Percentiles rank a stretch among this genome's conserved stretches.
These are phyloP conservation scores for Ommatoiulus sabulosus DNA, from an alignment of 2,888 invertebrate species.

Conservation along the genomic window DNA sequence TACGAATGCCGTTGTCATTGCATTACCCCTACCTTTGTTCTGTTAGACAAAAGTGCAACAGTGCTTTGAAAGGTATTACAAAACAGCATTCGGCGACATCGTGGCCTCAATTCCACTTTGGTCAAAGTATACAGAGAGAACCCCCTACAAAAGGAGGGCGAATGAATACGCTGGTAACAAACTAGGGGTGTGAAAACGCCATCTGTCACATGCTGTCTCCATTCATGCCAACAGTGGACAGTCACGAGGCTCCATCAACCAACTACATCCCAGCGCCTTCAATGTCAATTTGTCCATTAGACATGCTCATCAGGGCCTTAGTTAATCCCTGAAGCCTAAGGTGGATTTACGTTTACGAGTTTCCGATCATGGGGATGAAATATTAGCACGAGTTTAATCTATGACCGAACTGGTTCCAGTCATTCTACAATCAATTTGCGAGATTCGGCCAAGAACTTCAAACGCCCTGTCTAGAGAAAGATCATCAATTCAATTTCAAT, in stretches of 20 bases:
- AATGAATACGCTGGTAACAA: constrained; percentile 18
- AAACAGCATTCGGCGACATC: too few species aligned
- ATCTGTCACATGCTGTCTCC: constrained; percentile 3
- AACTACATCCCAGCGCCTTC: not conserved
- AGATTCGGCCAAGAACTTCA: not conserved
- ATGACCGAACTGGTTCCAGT: not conserved
- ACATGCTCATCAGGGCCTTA: not conserved
- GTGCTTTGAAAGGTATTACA: not conserved
- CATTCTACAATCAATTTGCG: not conserved
- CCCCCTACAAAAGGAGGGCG: not conserved
- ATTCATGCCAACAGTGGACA: constrained; percentile 3
- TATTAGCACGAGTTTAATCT: not conserved
- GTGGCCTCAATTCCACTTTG: not conserved
- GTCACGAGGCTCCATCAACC: not conserved
- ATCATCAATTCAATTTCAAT: too few species aligned
- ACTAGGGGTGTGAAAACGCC: constrained; percentile 1
- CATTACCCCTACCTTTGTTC: constrained; percentile 30
- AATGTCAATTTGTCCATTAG: not conserved
- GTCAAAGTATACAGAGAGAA: not conserved
- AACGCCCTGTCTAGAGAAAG: not conserved
- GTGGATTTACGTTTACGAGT: not conserved
- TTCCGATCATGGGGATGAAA: not conserved
- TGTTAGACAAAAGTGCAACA: constrained; percentile 1
- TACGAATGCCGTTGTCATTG: not conserved
- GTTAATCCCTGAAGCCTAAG: not conserved